A percentile compares a stretch with the other conserved stretches of the same genome.
Conservation (phyloP, 2,888 invertebrate species). For the Drosophila phalerata region DNA sequence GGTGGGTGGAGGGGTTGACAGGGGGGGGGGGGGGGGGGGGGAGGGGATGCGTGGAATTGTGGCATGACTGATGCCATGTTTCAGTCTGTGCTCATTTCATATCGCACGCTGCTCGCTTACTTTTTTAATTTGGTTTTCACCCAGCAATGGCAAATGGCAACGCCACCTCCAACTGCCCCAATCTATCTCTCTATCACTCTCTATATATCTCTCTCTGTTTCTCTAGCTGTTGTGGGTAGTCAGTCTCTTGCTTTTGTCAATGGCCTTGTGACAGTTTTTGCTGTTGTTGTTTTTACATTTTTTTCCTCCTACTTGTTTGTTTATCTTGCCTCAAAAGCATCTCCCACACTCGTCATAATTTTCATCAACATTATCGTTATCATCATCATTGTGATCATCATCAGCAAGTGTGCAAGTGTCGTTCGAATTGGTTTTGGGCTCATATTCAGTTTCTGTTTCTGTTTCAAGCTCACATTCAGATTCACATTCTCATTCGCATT, state of each 20-base stretch:
- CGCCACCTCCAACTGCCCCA: conserved; percentile 35
- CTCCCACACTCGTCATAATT: conserved; percentile 38
- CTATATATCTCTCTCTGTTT: not conserved
- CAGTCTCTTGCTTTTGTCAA: conserved; percentile 76
- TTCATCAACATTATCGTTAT: conserved; percentile 9
- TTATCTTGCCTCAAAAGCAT: conserved; percentile 43
- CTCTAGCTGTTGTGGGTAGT: conserved; percentile 44
- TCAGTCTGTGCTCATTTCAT: conserved; percentile 65
- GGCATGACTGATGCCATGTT: conserved; percentile 33
- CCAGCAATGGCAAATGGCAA: conserved; percentile 28
- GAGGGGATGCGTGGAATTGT: not conserved
- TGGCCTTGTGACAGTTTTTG: conserved; percentile 77
- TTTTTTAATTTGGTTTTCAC: conserved; percentile 74
- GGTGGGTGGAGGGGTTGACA: not conserved
- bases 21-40: not conserved
- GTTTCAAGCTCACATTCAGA: conserved; percentile 14
- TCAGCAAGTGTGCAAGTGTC: conserved; percentile 43
- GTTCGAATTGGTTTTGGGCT: conserved; percentile 55
- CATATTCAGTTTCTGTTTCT: conserved; percentile 31
- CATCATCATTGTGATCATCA: conserved; percentile 10
- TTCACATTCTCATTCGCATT: conserved; percentile 16
- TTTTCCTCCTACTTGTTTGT: conserved; percentile 22
- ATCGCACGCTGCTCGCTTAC: conserved; percentile 54
- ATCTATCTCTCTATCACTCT: conserved; percentile 29
- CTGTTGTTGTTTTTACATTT: conserved; percentile 8